These are phyloP conservation scores for Caenorhabditis brenneri DNA, from an alignment of 1,140 invertebrate genomes.

Conservation along the genomic window DNA sequence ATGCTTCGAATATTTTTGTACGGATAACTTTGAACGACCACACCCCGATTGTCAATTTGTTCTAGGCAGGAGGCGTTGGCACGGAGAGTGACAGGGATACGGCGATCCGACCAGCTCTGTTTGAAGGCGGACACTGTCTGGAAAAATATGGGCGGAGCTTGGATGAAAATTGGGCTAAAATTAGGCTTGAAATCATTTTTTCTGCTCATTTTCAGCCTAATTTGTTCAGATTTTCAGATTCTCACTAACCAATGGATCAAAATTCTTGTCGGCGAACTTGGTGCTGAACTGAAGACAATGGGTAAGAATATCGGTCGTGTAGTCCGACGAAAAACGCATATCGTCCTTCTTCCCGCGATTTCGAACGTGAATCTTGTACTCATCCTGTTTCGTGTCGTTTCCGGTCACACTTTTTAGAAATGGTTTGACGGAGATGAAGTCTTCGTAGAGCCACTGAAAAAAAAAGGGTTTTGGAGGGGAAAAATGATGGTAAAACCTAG, in stretches of 20 bases:
- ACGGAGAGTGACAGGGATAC: constrained; percentile 85
- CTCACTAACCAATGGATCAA: constrained; percentile 59
- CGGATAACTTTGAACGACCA: constrained; percentile 82
- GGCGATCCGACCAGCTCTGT: constrained; percentile 90
- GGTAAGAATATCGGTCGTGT: constrained; percentile 87
- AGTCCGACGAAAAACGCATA: constrained; percentile 96
- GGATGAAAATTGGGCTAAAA: too few relatives aligned
- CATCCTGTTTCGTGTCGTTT: constrained; percentile 8
- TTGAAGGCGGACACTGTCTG: constrained; percentile 90
- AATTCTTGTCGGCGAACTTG: constrained; percentile 60
- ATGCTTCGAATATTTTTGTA: constrained; percentile 90
- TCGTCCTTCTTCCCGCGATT: constrained; percentile 75
- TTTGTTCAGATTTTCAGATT: constrained; percentile 2
- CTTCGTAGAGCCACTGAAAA: constrained; percentile 74
- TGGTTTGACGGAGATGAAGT: constrained; percentile 74
- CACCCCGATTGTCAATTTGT: constrained; percentile 79
- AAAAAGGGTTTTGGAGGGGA: not conserved
- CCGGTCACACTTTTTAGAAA: constrained; percentile 58
- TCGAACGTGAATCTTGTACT: constrained; percentile 6
- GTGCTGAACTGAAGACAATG: constrained; percentile 82
- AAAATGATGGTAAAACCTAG: too few relatives aligned
- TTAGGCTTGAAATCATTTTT: too few relatives aligned
- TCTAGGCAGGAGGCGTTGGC: constrained; percentile 86
- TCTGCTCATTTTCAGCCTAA: too few relatives aligned
- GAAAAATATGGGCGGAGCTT: too few relatives aligned